These are phyloP conservation scores for Acronicta aceris DNA, from an alignment of 2,888 invertebrate genomes.

Conservation along the genomic window DNA sequence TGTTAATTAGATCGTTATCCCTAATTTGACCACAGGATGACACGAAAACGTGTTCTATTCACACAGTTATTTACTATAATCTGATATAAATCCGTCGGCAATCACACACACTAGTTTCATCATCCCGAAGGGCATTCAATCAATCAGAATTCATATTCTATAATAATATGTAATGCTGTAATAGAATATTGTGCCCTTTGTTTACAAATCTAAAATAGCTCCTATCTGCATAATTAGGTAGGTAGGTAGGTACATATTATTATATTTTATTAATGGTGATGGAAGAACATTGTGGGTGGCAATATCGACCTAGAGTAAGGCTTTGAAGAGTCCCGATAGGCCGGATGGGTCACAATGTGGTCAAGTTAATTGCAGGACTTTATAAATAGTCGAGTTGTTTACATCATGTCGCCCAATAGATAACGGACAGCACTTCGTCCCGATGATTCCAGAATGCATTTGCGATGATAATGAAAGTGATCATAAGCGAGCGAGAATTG, in stretches of 20 bases:
- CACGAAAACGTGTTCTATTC: too few relatives aligned
- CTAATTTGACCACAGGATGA: too few relatives aligned
- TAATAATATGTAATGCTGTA: too few relatives aligned
- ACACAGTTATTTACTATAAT: not conserved
- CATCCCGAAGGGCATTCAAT: slow-evolving; percentile 29
- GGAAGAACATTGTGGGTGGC: slow-evolving; percentile 38
- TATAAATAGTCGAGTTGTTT: slow-evolving; percentile 75
- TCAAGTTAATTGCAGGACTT: slow-evolving; percentile 64
- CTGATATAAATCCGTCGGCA: slow-evolving; percentile 17
- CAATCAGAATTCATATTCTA: slow-evolving; percentile 17
- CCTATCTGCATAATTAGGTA: not conserved
- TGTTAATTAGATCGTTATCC: too few relatives aligned
- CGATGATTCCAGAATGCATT: slow-evolving; percentile 62
- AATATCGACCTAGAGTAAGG: slow-evolving; percentile 43
- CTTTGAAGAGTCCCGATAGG: slow-evolving; percentile 63
- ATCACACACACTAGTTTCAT: slow-evolving; percentile 38
- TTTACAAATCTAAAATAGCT: slow-evolving; percentile 15
- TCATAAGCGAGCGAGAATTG: not conserved
- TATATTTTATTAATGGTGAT: slow-evolving; percentile 19
- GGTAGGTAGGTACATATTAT: too few relatives aligned
- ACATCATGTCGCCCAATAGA: slow-evolving; percentile 65
- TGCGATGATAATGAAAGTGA: not conserved
- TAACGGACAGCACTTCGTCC: slow-evolving; percentile 59
- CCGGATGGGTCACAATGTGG: slow-evolving; percentile 58
- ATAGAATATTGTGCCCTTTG: slow-evolving; percentile 12